A percentile compares a stretch with the other conserved stretches of the same genome.
These are phyloP conservation scores for human (Homo sapiens) DNA, from an alignment of 2,113 vertebrate species.

Conservation along the genomic window GRCh38 chr4:111401001-111401500, in stretches of 20 bases:
- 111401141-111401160: background rate
- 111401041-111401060: constrained; percentile 59
- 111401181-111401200: background rate
- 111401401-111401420: background rate
- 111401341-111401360: background rate
- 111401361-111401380: background rate
- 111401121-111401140: background rate
- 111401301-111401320: background rate
- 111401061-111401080: background rate
- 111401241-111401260: background rate
- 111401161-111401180: background rate
- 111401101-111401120: background rate
- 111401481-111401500: background rate
- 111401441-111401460: too few relatives aligned
- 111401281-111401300: background rate
- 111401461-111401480: background rate
- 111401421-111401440: background rate
- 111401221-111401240: background rate
- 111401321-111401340: background rate
- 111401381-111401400: background rate
- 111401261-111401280: background rate
- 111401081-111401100: constrained; percentile 45
- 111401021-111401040: constrained; percentile 67
- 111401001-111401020: constrained; percentile 66
- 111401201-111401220: background rate